phyloP scores from a whole-genome alignment of 2,113 vertebrate genomes.

The Dasyurus viverrinus region DNA sequence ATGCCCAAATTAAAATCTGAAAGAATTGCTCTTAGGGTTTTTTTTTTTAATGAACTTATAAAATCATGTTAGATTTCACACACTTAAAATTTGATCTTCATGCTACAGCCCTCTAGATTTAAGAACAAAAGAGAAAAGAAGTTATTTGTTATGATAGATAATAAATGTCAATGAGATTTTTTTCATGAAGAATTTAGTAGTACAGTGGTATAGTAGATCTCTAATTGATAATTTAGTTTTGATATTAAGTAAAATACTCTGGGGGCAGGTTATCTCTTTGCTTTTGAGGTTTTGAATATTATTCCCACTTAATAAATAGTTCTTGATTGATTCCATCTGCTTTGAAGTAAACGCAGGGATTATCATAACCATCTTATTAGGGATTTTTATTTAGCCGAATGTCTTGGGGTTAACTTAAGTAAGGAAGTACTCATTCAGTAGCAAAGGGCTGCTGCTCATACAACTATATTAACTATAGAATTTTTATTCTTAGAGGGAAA shows the following conservation, averaged over 20 bases:
- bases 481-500: not conserved
- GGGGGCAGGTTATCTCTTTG: constrained; percentile 25
- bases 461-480: not conserved
- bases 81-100: constrained; percentile 40
- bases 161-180: not conserved
- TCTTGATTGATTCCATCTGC: not conserved
- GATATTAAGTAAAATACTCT: constrained; percentile 39
- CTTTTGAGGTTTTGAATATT: constrained; percentile 9
- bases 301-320: not conserved
- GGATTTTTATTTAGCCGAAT: constrained; percentile 21
- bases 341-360: constrained; percentile 12
- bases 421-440: not conserved
- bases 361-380: not conserved
- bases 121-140: not conserved
- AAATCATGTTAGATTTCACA: constrained; percentile 24
- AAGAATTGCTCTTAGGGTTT: not conserved
- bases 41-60: constrained; percentile 9
- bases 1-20: not conserved
- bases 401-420: constrained; percentile 26
- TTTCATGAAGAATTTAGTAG: constrained; percentile 5
- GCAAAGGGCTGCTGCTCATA: not conserved
- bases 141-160: not conserved
- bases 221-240: constrained; percentile 27
- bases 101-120: not conserved
- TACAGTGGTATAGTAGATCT: not conserved